Percentiles rank a stretch among this genome's conserved stretches.
phyloP scores from a whole-genome alignment of 2,113 vertebrate genomes.

The Pionites leucogaster region DNA sequence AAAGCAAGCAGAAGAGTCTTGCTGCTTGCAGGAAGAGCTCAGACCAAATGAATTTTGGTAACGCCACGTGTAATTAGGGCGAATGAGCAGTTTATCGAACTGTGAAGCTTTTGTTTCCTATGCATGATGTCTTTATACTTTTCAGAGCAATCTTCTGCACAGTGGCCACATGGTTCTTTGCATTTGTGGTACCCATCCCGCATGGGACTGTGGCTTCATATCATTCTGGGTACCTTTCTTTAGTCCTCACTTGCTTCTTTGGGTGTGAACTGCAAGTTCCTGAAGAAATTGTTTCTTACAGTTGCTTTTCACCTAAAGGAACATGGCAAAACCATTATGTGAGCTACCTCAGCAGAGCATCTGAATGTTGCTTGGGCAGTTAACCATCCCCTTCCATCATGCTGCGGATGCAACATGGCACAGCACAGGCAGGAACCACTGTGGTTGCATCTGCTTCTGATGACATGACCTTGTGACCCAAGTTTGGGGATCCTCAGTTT shows the following conservation, averaged over 20 bases:
- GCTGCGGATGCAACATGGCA: background rate
- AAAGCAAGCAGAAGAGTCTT: background rate
- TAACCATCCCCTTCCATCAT: background rate
- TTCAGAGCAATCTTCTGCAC: background rate
- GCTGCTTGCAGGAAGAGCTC: background rate
- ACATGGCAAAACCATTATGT: background rate
- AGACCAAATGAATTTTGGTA: background rate
- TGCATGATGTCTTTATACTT: background rate
- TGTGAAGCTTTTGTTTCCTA: background rate
- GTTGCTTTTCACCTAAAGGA: background rate
- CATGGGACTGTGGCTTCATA: background rate
- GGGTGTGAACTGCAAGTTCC: background rate
- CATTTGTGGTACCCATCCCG: background rate
- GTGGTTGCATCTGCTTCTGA: background rate
- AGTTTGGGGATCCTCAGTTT: background rate
- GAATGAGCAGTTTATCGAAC: background rate
- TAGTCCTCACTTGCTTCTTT: background rate
- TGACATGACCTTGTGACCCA: background rate
- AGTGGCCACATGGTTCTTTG: background rate
- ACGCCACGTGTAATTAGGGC: background rate
- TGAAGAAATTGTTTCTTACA: background rate
- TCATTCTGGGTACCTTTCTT: background rate
- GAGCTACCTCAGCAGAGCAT: background rate
- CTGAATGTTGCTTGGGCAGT: background rate
- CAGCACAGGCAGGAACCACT: background rate